Conservation (phyloP, 2,888 invertebrate genomes). For the Dromius quadrimaculatus region DNA sequence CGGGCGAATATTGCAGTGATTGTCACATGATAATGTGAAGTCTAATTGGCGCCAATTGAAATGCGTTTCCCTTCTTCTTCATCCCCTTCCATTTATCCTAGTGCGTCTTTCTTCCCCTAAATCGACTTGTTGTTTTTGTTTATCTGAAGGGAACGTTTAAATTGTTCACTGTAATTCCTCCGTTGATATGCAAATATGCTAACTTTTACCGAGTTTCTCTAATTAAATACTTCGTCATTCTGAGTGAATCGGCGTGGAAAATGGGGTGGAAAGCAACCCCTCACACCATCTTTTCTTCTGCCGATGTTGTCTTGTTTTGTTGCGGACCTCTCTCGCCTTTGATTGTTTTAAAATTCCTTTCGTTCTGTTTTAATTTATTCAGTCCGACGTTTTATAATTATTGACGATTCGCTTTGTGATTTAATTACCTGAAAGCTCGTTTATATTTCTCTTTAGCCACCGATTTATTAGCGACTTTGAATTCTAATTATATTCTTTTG, state of each 20-base stretch:
- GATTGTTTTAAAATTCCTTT: conserved; percentile 46
- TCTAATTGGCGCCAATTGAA: conserved; percentile 21
- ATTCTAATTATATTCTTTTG: conserved; percentile 35
- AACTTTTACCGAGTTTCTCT: conserved; percentile 52
- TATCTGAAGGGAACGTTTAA: conserved; percentile 44
- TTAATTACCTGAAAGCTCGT: conserved; percentile 35
- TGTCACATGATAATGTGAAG: too few species aligned
- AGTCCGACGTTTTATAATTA: conserved; percentile 41
- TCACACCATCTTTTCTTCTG: neutral
- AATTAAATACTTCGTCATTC: conserved; percentile 52
- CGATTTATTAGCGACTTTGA: conserved; percentile 35
- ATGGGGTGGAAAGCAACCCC: neutral
- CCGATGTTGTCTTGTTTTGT: conserved; percentile 35
- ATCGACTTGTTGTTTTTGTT: conserved; percentile 49
- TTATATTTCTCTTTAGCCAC: conserved; percentile 32
- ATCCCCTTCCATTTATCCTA: too few species aligned
- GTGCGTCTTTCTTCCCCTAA: conserved; percentile 19
- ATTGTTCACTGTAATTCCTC: conserved; percentile 47
- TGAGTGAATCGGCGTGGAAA: conserved; percentile 47
- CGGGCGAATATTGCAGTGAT: too few species aligned
- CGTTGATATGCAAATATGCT: conserved; percentile 52
- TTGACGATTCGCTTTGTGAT: conserved; percentile 39
- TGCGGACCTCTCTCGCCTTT: conserved; percentile 37
- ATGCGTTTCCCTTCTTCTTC: neutral
- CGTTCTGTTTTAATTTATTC: conserved; percentile 43